Percentiles rank a stretch among this genome's conserved stretches.
Conservation (phyloP, 2,113 vertebrate genomes). For the Myrmecobius fasciatus region DNA sequence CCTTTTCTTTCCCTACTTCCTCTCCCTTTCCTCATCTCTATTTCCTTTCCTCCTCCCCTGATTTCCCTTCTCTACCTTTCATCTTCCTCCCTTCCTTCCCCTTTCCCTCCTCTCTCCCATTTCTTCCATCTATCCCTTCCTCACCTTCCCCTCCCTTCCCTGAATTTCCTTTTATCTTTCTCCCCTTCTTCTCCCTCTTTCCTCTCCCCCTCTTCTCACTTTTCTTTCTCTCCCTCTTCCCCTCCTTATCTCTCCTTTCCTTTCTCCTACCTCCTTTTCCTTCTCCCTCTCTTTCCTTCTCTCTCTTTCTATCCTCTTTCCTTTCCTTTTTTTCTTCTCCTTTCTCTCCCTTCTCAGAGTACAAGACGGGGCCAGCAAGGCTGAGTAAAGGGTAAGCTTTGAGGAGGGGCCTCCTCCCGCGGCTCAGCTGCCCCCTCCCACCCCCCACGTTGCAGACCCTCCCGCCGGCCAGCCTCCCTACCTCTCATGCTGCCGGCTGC, state of each 20-base stretch:
- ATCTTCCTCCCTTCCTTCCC: not conserved
- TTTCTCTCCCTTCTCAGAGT: not conserved
- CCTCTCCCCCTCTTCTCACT: not conserved
- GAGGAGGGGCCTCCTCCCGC: not conserved
- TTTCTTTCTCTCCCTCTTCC: too few species aligned
- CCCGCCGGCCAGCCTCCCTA: not conserved
- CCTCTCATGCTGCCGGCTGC: not conserved
- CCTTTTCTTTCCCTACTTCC: not conserved
- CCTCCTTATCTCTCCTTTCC: too few species aligned
- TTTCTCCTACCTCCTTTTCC: not conserved
- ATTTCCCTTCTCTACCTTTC: not conserved
- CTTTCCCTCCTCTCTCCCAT: not conserved
- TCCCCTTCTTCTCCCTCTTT: too few species aligned
- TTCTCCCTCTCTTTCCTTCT: not conserved
- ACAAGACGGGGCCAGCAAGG: not conserved
- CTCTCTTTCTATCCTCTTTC: too few species aligned
- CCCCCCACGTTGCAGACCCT: not conserved
- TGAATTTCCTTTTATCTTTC: too few species aligned
- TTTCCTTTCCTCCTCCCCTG: too few species aligned
- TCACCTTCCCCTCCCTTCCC: not conserved
- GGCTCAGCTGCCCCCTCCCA: not conserved
- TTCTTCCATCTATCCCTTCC: not conserved
- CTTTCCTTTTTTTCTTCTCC: too few species aligned
- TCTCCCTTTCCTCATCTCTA: not conserved
- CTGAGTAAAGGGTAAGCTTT: not conserved